A percentile compares a stretch with the other conserved stretches of the same genome.
These are phyloP conservation scores for Dicerorhinus sumatrensis DNA, from an alignment of 2,113 vertebrate genomes.

Conservation along the genomic window DNA sequence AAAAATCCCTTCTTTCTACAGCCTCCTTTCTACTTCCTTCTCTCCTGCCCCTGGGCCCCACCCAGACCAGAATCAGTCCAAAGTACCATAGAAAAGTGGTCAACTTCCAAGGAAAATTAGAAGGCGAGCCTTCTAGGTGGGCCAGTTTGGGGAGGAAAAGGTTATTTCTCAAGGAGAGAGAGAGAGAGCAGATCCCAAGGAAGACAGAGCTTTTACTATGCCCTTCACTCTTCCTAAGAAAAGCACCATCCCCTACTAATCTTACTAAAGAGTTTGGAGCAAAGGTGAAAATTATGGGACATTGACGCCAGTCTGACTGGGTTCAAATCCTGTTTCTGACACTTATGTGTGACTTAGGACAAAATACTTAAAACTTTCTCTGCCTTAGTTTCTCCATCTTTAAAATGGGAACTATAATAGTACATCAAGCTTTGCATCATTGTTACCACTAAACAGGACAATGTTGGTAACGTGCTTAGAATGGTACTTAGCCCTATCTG, in stretches of 20 bases:
- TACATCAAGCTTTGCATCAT: not conserved
- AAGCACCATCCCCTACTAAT: not conserved
- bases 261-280: not conserved
- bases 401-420: not conserved
- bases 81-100: not conserved
- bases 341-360: not conserved
- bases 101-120: not conserved
- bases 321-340: not conserved
- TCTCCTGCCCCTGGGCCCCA: not conserved
- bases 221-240: not conserved
- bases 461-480: not conserved
- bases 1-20: not conserved
- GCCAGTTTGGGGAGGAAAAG: not conserved
- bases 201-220: not conserved
- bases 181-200: not conserved
- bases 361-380: slow-evolving; percentile 4
- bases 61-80: not conserved
- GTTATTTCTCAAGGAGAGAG: not conserved
- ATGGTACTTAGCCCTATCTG: not conserved
- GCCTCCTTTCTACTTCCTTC: not conserved
- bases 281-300: not conserved
- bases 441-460: not conserved
- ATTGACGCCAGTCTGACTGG: not conserved
- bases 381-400: not conserved
- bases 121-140: not conserved